Evolutionary conservation across 2,113 vertebrate genomes (phyloP).

Genomic region (Oryctolagus cuniculus): DNA sequence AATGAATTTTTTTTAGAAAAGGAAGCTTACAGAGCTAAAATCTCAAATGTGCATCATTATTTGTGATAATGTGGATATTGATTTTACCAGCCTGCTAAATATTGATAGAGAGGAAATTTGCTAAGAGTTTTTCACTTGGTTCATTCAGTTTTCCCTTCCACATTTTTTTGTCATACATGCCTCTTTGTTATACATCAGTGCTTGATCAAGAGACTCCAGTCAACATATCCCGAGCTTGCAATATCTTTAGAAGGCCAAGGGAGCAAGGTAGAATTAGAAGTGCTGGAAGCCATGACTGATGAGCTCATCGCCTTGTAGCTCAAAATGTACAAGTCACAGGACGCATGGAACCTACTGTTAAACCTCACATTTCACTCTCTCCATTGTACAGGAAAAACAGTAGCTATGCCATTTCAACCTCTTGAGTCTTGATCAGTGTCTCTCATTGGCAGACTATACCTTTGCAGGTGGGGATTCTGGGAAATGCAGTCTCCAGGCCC

Average conservation of each 20-base stretch:
- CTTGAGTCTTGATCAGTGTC: not conserved
- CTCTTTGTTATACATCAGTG: not conserved
- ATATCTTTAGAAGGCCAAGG: not conserved
- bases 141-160: constrained; percentile 11
- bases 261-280: not conserved
- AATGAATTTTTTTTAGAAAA: constrained; percentile 86
- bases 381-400: not conserved
- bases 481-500: not conserved
- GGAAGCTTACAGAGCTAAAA: constrained; percentile 42
- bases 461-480: not conserved
- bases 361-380: not conserved
- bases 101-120: constrained; percentile 89
- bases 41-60: not conserved
- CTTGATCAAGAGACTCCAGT: not conserved
- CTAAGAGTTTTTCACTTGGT: constrained; percentile 72
- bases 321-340: not conserved
- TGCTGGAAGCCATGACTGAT: not conserved
- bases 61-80: constrained; percentile 87
- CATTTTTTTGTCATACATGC: not conserved
- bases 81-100: constrained; percentile 89
- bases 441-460: not conserved
- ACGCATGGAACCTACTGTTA: not conserved
- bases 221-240: not conserved
- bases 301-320: not conserved
- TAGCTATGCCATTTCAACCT: not conserved